Conservation (phyloP, 2,113 vertebrate species). For the Etheostoma spectabile region DNA sequence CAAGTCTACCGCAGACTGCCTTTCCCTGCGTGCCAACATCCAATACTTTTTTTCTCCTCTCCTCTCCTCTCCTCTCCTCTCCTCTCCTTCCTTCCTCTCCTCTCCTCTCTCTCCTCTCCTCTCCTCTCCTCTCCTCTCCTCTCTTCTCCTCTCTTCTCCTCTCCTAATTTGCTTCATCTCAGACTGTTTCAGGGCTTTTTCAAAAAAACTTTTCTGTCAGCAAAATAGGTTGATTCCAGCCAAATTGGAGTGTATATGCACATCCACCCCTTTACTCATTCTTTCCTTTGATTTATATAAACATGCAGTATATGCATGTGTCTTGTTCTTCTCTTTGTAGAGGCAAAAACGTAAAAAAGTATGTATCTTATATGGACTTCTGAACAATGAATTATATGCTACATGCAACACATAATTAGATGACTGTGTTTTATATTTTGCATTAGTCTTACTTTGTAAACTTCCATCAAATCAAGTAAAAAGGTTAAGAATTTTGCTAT, state of each 20-base stretch:
- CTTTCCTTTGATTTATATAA: constrained; percentile 43
- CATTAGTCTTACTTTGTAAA: not conserved
- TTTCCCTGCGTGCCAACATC: constrained; percentile 74
- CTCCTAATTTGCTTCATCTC: constrained; percentile 60
- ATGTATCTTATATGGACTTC: not conserved
- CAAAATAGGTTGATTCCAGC: constrained; percentile 39
- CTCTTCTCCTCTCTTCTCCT: constrained; percentile 27
- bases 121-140: constrained; percentile 17
- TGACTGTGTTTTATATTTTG: not conserved
- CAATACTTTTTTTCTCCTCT: no score
- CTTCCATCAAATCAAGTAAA: not conserved
- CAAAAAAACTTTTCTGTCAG: not conserved
- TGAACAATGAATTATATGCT: not conserved
- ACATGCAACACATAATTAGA: not conserved
- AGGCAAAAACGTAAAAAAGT: not conserved
- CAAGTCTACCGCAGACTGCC: constrained; percentile 76
- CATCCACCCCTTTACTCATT: constrained; percentile 37
- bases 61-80: no score
- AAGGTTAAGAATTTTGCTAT: not conserved
- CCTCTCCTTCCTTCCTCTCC: no score
- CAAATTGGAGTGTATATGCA: constrained; percentile 17
- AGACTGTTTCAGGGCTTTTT: not conserved
- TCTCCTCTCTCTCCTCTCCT: no score
- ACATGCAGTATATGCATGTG: not conserved
- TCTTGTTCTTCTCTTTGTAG: not conserved